Evolutionary conservation across 2,888 invertebrate genomes (phyloP), one percentile per base, ranked within the genome.

Genomic region (Nasonia oneida): DNA sequence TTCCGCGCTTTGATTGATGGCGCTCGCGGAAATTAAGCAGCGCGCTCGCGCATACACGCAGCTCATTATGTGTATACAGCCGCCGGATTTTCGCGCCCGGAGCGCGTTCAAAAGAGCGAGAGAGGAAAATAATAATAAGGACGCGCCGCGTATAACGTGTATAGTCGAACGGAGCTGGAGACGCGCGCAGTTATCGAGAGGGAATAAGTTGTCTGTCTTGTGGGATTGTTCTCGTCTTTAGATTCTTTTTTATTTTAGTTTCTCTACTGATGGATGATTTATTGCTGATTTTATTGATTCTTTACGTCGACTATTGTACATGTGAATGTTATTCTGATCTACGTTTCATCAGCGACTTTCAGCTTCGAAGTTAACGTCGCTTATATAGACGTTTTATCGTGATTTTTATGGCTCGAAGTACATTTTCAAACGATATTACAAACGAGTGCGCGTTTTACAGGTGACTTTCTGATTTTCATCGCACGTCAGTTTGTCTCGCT

Each of bases 1-100:
- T 84, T 82, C 74, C 67, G 78, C 53, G 42, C 82, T 79, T 87
- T 85, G 87, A 87, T 84, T 85, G 87, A 87, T 87, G 82, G 78
- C 75, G 76, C 33, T 47, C 73, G 33, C 53, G 84, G 70, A 80
- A 85, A 83, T 85, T 82, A 83, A 83, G 74, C 73, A 61, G 47
- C n/a, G 57, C 50, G 53, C 78, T 50, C 79, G 75, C 47, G 78
- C 78, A 78, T 61, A 73, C 47, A 71, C 75, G 76, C 61, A 29
- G 70, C 83, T 86, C 86, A 85, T 85, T 85, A 85, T 33, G 42
- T 57, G 37, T 33, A 10, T 39, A 53, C 83, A 50, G 57, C n/a
- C 75, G n/a, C 57, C 42, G 42, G 61, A 78, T 77, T 73, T 84
- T 82, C 53, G 75, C 81, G 73, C 64, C 73, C 18, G n/a, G 67